Evolutionary conservation across 2,888 invertebrate genomes (phyloP), one percentile per base, ranked within the genome.

Genomic region (Panorpa germanica): DNA sequence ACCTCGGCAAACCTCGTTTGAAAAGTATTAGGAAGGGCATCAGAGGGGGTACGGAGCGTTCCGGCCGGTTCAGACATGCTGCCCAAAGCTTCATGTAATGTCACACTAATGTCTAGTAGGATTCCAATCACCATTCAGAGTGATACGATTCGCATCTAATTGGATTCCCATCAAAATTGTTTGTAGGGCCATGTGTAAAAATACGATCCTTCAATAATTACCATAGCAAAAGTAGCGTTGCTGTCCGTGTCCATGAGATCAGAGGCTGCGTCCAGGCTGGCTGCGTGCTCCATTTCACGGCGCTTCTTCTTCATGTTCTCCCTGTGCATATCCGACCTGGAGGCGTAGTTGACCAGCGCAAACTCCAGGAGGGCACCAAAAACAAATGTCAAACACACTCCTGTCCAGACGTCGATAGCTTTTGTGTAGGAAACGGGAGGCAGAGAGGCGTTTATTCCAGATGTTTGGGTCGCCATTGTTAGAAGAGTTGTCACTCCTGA

Each of bases 341-440:
- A 82, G 34, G 91, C 86, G 55, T 96, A 95, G 63, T 96, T 96
- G 44, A 96, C 96, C 38, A 96, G 69, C 30, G 96, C 95, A 51
- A 96, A 96, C 63, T 96, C 96, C 35, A 96, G 70, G 41, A 96
- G 60, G 14, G 96, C 95, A 27, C 93, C 91, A 53, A 96, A 96
- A 29, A 96, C 95, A 57, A 96, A 96, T 28, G 95, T 95, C 43
- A 95, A 65, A 55, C 95, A 96, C 31, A 91, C 88, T 36, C 90
- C 90, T 38, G 91, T 93, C 93, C 91, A 93, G 29, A 95, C 86
- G 57, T 93, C 91, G 46, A 93, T 90, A 41, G 91, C 93, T 59
- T 96, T 96, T 31, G 95, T 95, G 63, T 96, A 96, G 31, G 93
- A 91, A 38, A 96, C 96, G 29, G 95, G 91, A 34, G 95, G 95